Conservation (phyloP, 2,888 invertebrate species). For the Pseudoips prasinana region DNA sequence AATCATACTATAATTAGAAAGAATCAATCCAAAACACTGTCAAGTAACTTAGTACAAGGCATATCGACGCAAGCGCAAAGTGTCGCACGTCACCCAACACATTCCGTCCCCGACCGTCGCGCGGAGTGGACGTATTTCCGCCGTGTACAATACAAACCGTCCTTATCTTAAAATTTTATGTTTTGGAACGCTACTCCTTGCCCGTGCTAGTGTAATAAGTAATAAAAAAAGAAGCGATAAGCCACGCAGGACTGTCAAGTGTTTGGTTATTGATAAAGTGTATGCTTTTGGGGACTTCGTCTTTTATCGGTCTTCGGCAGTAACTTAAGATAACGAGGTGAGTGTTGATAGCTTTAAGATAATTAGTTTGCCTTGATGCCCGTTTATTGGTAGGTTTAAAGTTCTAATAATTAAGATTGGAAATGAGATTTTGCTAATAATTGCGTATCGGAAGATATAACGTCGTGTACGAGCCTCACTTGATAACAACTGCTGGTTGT, state of each 20-base stretch:
- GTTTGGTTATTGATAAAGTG: constrained; percentile 63
- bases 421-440: not conserved
- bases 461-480: too few species aligned
- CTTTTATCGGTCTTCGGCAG: constrained; percentile 59
- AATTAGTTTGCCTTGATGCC: constrained; percentile 56
- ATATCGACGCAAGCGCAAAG: constrained; percentile 50
- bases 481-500: too few species aligned
- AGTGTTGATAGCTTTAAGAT: constrained; percentile 75
- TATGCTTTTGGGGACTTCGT: constrained; percentile 54
- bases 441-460: too few species aligned
- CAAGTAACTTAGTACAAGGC: constrained; percentile 5
- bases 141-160: constrained; percentile 23
- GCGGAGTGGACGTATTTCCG: constrained; percentile 44
- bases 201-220: constrained; percentile 47
- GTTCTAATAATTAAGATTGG: constrained; percentile 15
- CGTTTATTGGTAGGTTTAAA: constrained; percentile 30
- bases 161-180: constrained; percentile 49
- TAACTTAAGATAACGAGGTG: constrained; percentile 74
- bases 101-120: constrained; percentile 55
- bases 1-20: too few species aligned
- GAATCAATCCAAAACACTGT: too few species aligned
- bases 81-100: constrained; percentile 44
- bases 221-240: constrained; percentile 48
- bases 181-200: constrained; percentile 42
- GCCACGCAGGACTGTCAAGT: constrained; percentile 43